Percentiles rank a stretch among this genome's conserved stretches.
phyloP scores from a whole-genome alignment of 2,797 vertebrate species.

The Melanotaenia trifasciata region DNA sequence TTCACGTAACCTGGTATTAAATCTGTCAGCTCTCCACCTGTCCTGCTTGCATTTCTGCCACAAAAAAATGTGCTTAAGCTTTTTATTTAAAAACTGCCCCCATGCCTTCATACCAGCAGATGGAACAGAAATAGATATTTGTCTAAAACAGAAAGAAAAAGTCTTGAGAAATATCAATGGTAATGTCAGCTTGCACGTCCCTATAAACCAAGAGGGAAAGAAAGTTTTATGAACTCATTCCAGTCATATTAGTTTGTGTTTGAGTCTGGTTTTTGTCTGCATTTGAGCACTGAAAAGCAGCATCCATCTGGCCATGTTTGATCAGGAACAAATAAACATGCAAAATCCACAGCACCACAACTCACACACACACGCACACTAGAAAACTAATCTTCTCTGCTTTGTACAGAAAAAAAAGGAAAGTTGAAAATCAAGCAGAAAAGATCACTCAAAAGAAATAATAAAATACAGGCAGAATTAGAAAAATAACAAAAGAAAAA shows the following conservation, averaged over 20 bases:
- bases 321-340: constrained; percentile 78
- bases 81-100: constrained; percentile 56
- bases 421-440: constrained; percentile 76
- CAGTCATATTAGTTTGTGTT: constrained; percentile 42
- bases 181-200: constrained; percentile 50
- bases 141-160: constrained; percentile 58
- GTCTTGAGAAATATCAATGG: constrained; percentile 50
- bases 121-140: constrained; percentile 49
- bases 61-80: constrained; percentile 57
- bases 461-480: constrained; percentile 76
- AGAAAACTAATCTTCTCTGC: constrained; percentile 81
- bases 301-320: constrained; percentile 65
- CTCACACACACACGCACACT: constrained; percentile 69
- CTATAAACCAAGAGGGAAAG: constrained; percentile 59
- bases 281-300: constrained; percentile 63
- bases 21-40: constrained; percentile 49
- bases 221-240: constrained; percentile 49
- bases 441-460: constrained; percentile 72
- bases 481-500: constrained; percentile 48
- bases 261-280: constrained; percentile 57
- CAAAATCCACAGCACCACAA: constrained; percentile 84
- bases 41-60: constrained; percentile 39
- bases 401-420: constrained; percentile 73
- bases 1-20: constrained; percentile 45
- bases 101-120: constrained; percentile 50